phyloP scores from a whole-genome alignment of 2,888 invertebrate species.

The Drosophila neonasuta region DNA sequence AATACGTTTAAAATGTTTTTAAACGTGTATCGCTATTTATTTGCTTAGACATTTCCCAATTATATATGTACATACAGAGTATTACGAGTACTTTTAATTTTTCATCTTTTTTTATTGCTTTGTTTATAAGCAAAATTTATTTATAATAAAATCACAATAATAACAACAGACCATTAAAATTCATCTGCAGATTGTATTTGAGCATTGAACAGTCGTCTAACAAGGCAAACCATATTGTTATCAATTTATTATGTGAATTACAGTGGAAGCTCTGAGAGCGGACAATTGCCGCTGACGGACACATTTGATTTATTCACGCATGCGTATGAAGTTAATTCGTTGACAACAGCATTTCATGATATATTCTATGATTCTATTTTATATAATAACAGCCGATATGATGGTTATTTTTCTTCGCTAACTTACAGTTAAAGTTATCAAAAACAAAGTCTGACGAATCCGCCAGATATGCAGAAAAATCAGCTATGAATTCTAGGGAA shows the following conservation, averaged over 20 bases:
- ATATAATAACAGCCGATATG: too few relatives aligned
- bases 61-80: not conserved
- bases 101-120: slow-evolving; percentile 15
- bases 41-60: slow-evolving; percentile 4
- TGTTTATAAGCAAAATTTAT: slow-evolving; percentile 17
- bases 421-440: slow-evolving; percentile 5
- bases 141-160: slow-evolving; percentile 12
- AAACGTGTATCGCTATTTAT: not conserved
- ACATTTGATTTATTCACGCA: not conserved
- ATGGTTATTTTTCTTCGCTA: too few relatives aligned
- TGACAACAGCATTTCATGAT: not conserved
- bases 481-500: slow-evolving; percentile 2
- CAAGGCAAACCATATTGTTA: slow-evolving; percentile 10
- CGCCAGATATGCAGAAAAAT: not conserved
- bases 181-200: slow-evolving; percentile 18
- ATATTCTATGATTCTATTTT: not conserved
- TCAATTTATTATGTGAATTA: slow-evolving; percentile 13
- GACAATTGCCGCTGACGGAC: not conserved
- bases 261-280: slow-evolving; percentile 5
- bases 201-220: slow-evolving; percentile 9
- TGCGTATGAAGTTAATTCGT: not conserved
- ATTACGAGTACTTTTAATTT: not conserved
- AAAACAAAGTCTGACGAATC: slow-evolving; percentile 4
- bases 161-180: slow-evolving; percentile 2
- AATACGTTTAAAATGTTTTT: not conserved